A percentile compares a stretch with the other conserved stretches of the same genome.
These are phyloP conservation scores for Achlya flavicornis DNA, from an alignment of 2,888 invertebrate species.

Conservation along the genomic window DNA sequence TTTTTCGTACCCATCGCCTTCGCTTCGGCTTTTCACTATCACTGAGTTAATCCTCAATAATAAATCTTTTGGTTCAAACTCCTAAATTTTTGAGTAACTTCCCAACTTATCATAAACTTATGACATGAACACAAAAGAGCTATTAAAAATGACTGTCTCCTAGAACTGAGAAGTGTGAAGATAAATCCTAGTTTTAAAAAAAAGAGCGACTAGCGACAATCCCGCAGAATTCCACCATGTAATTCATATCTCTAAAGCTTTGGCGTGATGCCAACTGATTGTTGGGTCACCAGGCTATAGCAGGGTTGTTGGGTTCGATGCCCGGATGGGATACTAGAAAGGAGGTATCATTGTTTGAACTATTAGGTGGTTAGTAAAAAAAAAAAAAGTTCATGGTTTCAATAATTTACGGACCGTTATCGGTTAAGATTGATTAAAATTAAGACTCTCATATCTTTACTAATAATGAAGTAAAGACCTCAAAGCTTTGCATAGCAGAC, in stretches of 20 bases:
- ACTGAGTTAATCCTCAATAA: no score
- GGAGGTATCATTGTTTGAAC: background rate
- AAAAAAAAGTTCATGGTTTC: no score
- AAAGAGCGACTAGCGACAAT: slow-evolving; percentile 19
- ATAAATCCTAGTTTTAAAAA: slow-evolving; percentile 38
- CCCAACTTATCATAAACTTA: background rate
- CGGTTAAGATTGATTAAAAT: no score
- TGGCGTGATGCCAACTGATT: slow-evolving; percentile 37
- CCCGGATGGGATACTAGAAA: background rate
- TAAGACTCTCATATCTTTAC: no score
- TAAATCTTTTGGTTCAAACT: background rate
- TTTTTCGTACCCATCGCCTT: no score
- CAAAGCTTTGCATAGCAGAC: no score
- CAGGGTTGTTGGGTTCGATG: background rate
- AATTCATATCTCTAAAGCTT: slow-evolving; percentile 41
- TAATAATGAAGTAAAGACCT: no score
- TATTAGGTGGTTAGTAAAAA: background rate
- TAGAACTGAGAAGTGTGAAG: slow-evolving; percentile 32
- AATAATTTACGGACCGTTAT: no score
- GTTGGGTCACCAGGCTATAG: slow-evolving; percentile 12
- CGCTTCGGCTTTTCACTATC: no score
- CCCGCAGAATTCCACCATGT: slow-evolving; percentile 35
- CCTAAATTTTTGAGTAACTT: background rate
- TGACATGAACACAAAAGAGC: slow-evolving; percentile 27
- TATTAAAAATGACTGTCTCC: slow-evolving; percentile 22